phyloP scores from a whole-genome alignment of 2,113 vertebrate genomes.

The Corythornis cristatus region DNA sequence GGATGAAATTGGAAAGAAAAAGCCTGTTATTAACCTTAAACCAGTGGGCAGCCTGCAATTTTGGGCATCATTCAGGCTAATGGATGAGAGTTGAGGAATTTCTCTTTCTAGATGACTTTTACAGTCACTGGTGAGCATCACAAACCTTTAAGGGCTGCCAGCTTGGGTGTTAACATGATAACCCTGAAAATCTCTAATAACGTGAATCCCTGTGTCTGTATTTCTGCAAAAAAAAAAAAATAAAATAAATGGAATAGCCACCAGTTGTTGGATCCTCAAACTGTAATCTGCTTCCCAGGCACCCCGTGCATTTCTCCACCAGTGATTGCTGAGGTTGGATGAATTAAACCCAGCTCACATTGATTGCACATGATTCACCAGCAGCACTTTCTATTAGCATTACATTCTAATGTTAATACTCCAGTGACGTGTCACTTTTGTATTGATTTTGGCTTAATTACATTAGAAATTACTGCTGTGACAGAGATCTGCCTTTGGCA shows the following conservation, averaged over 20 bases:
- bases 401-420: slow-evolving; percentile 18
- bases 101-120: slow-evolving; percentile 5
- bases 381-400: background rate
- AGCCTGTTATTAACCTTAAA: background rate
- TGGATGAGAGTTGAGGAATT: background rate
- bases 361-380: background rate
- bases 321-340: background rate
- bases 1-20: background rate
- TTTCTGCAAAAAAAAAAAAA: background rate
- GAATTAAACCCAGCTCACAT: background rate
- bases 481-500: background rate
- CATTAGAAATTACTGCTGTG: background rate
- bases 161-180: background rate
- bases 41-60: background rate
- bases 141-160: background rate
- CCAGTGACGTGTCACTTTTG: slow-evolving; percentile 27
- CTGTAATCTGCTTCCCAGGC: background rate
- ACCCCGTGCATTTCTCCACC: background rate
- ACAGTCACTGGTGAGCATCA: background rate
- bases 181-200: background rate
- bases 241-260: background rate
- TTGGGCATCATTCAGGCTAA: background rate
- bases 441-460: slow-evolving; percentile 37
- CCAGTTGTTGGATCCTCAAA: background rate
- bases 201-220: background rate